Evolutionary conservation across 2,888 invertebrate genomes (phyloP).

Genomic region (Tenthredo notha): DNA sequence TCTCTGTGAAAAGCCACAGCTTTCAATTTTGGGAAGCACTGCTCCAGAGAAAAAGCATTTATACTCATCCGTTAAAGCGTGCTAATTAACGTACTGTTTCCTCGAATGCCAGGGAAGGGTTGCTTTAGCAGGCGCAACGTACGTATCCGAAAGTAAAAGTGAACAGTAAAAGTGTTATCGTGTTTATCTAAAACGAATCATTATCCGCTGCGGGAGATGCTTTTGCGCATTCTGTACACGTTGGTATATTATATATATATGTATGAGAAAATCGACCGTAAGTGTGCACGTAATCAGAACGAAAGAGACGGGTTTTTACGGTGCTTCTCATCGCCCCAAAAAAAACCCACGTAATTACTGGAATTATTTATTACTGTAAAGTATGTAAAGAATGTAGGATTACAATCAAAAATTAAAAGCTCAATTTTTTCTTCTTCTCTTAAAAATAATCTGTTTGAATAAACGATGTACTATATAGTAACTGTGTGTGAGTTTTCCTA

Average conservation of each 20-base stretch:
- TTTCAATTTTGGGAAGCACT: not conserved
- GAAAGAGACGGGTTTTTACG: too few species aligned
- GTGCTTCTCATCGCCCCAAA: too few species aligned
- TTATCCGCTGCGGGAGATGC: not conserved
- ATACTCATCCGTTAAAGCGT: not conserved
- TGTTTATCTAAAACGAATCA: slow-evolving; percentile 36
- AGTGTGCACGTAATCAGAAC: not conserved
- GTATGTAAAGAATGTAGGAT: too few species aligned
- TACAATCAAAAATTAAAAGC: too few species aligned
- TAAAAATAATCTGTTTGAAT: too few species aligned
- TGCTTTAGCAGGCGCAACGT: not conserved
- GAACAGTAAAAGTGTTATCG: slow-evolving; percentile 44
- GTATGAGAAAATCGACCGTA: not conserved
- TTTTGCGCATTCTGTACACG: slow-evolving; percentile 1
- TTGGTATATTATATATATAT: not conserved
- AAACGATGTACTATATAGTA: too few species aligned
- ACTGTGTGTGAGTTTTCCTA: too few species aligned
- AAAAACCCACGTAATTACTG: too few species aligned
- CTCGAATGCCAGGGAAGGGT: slow-evolving; percentile 19
- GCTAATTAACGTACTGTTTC: slow-evolving; percentile 36
- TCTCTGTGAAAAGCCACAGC: not conserved
- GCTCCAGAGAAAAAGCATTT: slow-evolving; percentile 1
- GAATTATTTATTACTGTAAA: too few species aligned
- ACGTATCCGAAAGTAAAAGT: slow-evolving; percentile 7
- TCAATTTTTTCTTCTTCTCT: too few species aligned